These are phyloP conservation scores for Mystacides longicornis DNA, from an alignment of 2,888 invertebrate species.

Conservation along the genomic window DNA sequence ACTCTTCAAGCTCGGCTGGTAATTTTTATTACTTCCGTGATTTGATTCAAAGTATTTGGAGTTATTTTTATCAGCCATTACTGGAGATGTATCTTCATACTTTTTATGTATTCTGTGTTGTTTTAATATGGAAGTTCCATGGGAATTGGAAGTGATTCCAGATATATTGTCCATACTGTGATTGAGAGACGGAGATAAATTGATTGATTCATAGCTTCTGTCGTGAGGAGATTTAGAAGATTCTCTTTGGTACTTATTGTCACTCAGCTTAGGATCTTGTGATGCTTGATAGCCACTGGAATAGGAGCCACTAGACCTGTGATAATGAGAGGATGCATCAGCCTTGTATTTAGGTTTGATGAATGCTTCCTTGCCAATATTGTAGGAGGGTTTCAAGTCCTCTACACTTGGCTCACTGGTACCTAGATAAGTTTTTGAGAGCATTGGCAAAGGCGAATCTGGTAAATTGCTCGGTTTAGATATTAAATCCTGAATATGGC, in stretches of 20 bases:
- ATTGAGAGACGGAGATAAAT: slow-evolving; percentile 6
- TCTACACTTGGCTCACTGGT: slow-evolving; percentile 5
- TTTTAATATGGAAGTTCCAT: slow-evolving; percentile 8
- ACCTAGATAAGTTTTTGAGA: slow-evolving; percentile 10
- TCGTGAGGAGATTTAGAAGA: slow-evolving; percentile 16
- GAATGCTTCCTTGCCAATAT: slow-evolving; percentile 18
- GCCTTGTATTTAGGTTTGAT: slow-evolving; percentile 23
- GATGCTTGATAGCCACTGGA: slow-evolving; percentile 6
- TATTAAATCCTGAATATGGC: not conserved
- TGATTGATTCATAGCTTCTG: not conserved
- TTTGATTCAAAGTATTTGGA: slow-evolving; percentile 8
- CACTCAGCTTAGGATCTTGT: slow-evolving; percentile 5
- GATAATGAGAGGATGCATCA: slow-evolving; percentile 17
- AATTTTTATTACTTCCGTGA: not conserved
- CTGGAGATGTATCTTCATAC: slow-evolving; percentile 2
- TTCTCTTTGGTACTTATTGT: slow-evolving; percentile 12
- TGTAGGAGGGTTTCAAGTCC: slow-evolving; percentile 14
- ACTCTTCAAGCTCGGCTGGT: slow-evolving; percentile 29
- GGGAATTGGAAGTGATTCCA: not conserved
- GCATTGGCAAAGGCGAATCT: slow-evolving; percentile 7
- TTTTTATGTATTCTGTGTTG: slow-evolving; percentile 18
- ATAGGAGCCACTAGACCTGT: not conserved
- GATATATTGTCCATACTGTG: slow-evolving; percentile 1
- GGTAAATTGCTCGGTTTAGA: slow-evolving; percentile 9
- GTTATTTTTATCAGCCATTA: not conserved